phyloP scores from a whole-genome alignment of 2,888 invertebrate genomes.

The Conomelus anceps region DNA sequence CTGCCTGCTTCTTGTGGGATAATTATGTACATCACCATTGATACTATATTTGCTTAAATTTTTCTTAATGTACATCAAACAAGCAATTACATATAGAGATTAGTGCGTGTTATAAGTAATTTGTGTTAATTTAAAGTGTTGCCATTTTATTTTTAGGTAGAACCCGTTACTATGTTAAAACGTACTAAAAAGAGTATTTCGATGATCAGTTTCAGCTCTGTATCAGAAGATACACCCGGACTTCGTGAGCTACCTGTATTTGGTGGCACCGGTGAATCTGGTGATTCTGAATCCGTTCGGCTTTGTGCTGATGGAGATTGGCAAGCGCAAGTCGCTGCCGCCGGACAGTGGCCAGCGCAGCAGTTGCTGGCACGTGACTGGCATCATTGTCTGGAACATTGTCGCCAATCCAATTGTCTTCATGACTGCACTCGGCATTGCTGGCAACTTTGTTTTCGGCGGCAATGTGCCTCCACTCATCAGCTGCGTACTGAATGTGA shows the following conservation, averaged over 20 bases:
- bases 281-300: conserved; percentile 88
- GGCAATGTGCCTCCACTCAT: conserved; percentile 70
- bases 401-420: conserved; percentile 81
- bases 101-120: no score
- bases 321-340: conserved; percentile 46
- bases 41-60: no score
- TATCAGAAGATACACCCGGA: conserved; percentile 82
- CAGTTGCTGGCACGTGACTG: conserved; percentile 24
- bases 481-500: conserved; percentile 66
- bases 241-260: conserved; percentile 81
- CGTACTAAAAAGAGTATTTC: background rate
- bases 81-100: no score
- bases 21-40: no score
- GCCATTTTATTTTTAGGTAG: no score
- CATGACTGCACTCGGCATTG: conserved; percentile 87
- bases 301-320: conserved; percentile 73
- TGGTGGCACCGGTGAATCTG: conserved; percentile 90
- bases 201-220: conserved; percentile 68
- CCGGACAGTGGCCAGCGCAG: conserved; percentile 20
- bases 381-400: conserved; percentile 49
- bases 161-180: conserved; percentile 28
- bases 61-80: no score
- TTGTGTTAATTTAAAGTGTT: no score
- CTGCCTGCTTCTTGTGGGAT: no score
- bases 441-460: conserved; percentile 73